Evolutionary conservation across 2,888 invertebrate species (phyloP).

Genomic region (Falcaria lacertinaria): DNA sequence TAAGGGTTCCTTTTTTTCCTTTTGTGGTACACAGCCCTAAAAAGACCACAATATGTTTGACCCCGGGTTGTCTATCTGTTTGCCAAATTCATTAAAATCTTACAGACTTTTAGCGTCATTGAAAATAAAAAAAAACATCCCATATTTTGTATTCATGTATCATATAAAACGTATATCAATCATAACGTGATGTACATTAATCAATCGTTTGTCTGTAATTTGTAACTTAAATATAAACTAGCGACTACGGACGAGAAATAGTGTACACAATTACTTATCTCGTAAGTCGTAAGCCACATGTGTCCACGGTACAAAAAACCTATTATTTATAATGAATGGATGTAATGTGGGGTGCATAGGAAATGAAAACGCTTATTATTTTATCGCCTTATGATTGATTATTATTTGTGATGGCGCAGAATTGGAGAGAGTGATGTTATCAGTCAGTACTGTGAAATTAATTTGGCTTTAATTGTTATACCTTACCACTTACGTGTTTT

Average conservation of each 20-base stretch:
- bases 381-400: constrained; percentile 62
- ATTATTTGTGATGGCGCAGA: constrained; percentile 47
- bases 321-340: constrained; percentile 49
- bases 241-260: constrained; percentile 8
- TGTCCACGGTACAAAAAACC: constrained; percentile 51
- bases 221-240: background rate
- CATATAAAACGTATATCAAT: too few relatives aligned
- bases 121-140: too few relatives aligned
- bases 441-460: constrained; percentile 24
- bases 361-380: constrained; percentile 64
- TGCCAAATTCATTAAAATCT: too few relatives aligned
- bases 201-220: background rate
- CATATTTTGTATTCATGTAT: too few relatives aligned
- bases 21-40: too few relatives aligned
- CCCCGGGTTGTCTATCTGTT: too few relatives aligned
- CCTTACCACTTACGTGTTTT: too few relatives aligned
- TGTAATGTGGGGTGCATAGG: constrained; percentile 60
- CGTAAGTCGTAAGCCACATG: constrained; percentile 40
- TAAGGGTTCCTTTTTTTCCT: too few relatives aligned
- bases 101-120: too few relatives aligned
- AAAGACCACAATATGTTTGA: too few relatives aligned
- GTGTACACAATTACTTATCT: constrained; percentile 17
- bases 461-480: too few relatives aligned
- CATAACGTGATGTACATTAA: too few relatives aligned
- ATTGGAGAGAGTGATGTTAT: constrained; percentile 26